Conservation (phyloP, 1,140 invertebrate genomes). For the Thaumetopoea pityocampa region DNA sequence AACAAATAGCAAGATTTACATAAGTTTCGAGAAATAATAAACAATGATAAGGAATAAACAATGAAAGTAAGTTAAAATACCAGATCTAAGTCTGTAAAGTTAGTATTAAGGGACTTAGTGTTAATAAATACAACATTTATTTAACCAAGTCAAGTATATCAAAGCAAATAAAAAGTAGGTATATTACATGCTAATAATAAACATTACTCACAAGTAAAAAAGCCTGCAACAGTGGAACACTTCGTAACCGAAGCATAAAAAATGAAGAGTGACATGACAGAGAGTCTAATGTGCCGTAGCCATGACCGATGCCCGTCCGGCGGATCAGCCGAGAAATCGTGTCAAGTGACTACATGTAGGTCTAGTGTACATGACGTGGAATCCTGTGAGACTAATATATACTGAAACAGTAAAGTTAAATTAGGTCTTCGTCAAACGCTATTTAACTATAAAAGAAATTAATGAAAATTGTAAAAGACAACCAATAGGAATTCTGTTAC, state of each 20-base stretch:
- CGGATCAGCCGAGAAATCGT: slow-evolving; percentile 12
- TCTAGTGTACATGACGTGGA: slow-evolving; percentile 1
- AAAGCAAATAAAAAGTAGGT: no score
- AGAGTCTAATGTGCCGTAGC: slow-evolving; percentile 5
- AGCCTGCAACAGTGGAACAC: neutral
- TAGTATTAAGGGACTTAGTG: no score
- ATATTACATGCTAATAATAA: neutral
- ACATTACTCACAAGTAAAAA: neutral
- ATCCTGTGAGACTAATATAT: neutral
- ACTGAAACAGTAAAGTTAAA: neutral
- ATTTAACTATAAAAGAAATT: no score
- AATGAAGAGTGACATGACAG: slow-evolving; percentile 12
- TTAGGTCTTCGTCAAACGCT: neutral
- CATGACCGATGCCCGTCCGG: slow-evolving; percentile 11
- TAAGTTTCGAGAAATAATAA: no score
- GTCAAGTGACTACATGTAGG: slow-evolving; percentile 11
- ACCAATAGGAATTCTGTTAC: no score
- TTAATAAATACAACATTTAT: no score
- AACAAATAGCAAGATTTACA: no score
- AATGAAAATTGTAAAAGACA: no score
- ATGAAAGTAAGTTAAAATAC: no score
- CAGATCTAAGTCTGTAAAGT: no score
- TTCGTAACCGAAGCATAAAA: neutral
- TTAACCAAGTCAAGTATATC: no score
- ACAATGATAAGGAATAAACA: no score